Evolutionary conservation across 2,113 vertebrate genomes (phyloP).

Genomic region (Colaptes auratus): DNA sequence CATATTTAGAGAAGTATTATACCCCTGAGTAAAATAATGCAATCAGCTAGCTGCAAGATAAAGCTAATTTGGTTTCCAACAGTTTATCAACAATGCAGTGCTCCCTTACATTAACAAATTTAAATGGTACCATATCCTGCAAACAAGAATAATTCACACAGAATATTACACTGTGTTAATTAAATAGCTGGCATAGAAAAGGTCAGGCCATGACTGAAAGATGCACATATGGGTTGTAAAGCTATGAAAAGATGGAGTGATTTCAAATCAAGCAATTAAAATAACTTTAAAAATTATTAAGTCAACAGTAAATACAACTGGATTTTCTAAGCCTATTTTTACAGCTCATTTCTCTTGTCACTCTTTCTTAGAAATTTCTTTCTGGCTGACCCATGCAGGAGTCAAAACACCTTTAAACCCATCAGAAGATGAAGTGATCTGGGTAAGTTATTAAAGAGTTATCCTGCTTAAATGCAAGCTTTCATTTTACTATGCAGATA

Average conservation of each 20-base stretch:
- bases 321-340: neutral
- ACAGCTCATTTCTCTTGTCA: neutral
- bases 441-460: neutral
- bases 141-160: constrained; percentile 68
- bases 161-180: constrained; percentile 68
- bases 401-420: neutral
- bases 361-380: neutral
- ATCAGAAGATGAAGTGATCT: neutral
- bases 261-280: constrained; percentile 46
- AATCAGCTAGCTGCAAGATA: constrained; percentile 73
- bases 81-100: constrained; percentile 78
- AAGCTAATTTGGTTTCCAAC: constrained; percentile 77
- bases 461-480: neutral
- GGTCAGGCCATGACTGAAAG: constrained; percentile 62
- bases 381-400: neutral
- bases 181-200: constrained; percentile 68
- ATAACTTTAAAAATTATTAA: constrained; percentile 49
- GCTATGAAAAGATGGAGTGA: constrained; percentile 1
- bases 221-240: constrained; percentile 53
- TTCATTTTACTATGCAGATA: neutral
- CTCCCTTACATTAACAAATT: constrained; percentile 76
- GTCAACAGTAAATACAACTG: constrained; percentile 4
- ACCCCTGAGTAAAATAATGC: constrained; percentile 71
- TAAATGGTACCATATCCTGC: constrained; percentile 63
- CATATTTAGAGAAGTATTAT: constrained; percentile 71